Evolutionary conservation across 2,797 vertebrate species (phyloP).

Genomic region (Otus scops): DNA sequence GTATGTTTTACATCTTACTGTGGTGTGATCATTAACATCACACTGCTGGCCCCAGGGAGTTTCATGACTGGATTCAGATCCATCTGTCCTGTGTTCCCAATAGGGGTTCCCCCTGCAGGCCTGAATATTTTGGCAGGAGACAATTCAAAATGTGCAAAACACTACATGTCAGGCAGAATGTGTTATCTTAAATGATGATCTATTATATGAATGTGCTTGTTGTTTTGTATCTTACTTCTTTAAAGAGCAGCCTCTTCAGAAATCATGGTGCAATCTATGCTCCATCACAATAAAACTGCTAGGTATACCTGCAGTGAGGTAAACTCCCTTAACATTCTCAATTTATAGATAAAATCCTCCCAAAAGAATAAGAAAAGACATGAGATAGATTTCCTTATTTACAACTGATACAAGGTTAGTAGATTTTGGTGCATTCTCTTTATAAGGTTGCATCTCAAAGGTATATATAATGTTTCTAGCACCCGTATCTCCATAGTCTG

Average conservation of each 20-base stretch:
- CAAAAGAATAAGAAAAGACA: neutral
- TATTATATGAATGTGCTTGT: neutral
- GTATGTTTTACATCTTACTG: constrained; percentile 67
- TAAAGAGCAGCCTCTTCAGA: constrained; percentile 21
- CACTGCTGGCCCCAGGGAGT: constrained; percentile 65
- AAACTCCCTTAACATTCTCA: neutral
- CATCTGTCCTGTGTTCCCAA: constrained; percentile 69
- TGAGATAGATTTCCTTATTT: neutral
- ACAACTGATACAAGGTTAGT: neutral
- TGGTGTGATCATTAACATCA: constrained; percentile 70
- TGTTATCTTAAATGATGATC: constrained; percentile 56
- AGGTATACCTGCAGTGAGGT: neutral
- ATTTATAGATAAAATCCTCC: neutral
- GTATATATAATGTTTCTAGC: neutral
- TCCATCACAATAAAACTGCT: neutral
- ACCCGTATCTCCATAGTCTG: neutral
- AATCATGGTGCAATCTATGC: neutral
- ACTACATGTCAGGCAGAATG: constrained; percentile 42
- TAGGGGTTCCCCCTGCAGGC: constrained; percentile 53
- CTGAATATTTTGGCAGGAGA: constrained; percentile 67
- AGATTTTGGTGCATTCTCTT: constrained; percentile 1
- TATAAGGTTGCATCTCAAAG: neutral
- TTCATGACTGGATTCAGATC: constrained; percentile 68
- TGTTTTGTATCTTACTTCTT: neutral
- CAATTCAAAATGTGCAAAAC: constrained; percentile 59